Percentiles rank a stretch among this genome's conserved stretches.
Evolutionary conservation across 2,113 vertebrate genomes (phyloP).

Genomic region (Rissa tridactyla): DNA sequence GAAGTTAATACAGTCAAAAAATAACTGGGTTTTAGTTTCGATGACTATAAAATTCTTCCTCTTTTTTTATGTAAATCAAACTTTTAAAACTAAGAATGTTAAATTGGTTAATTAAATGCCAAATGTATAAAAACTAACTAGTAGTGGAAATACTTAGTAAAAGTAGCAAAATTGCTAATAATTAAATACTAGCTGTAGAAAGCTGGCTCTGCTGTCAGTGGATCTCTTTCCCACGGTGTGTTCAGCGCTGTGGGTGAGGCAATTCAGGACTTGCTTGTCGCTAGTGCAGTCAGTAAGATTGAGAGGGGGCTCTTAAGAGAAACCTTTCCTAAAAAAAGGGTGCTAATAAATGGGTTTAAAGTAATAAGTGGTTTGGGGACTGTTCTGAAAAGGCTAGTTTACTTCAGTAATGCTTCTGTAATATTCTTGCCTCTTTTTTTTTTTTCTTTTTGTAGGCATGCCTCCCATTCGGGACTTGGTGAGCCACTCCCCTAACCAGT

Average conservation of each 20-base stretch:
- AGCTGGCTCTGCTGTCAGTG: not conserved
- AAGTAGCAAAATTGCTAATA: not conserved
- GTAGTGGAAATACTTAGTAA: not conserved
- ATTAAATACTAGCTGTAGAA: not conserved
- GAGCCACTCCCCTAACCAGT: conserved; percentile 96
- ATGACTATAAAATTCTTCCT: not conserved
- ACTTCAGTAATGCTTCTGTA: conserved; percentile 34
- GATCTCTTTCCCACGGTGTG: not conserved
- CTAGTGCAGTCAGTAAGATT: not conserved
- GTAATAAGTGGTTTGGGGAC: not conserved
- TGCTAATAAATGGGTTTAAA: not conserved
- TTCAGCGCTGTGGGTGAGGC: not conserved
- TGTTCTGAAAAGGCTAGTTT: not conserved
- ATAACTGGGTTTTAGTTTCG: not conserved
- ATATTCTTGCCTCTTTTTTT: conserved; percentile 50
- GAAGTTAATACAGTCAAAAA: not conserved
- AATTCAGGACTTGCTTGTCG: too few species aligned
- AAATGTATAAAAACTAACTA: not conserved
- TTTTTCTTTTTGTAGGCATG: conserved; percentile 82
- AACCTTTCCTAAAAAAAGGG: not conserved
- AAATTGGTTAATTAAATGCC: not conserved
- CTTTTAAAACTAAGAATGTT: not conserved
- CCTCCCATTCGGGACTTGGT: conserved; percentile 96
- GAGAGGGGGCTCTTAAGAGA: not conserved
- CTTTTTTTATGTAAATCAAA: not conserved